Base-by-base conservation (phyloP, 1,140 invertebrate genomes). In the Arion vulgaris region DNA sequence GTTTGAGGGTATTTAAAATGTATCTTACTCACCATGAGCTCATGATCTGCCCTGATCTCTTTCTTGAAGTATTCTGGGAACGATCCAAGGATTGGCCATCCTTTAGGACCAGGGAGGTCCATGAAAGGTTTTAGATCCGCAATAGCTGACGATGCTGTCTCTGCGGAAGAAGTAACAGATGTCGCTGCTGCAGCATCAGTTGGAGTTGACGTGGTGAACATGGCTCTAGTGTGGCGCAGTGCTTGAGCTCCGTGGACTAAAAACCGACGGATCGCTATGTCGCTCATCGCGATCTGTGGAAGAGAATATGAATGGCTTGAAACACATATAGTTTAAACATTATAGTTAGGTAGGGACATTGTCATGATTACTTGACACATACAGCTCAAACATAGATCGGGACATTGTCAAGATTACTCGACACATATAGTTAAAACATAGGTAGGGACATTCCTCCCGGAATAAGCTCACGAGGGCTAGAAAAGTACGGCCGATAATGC, bases 41-140 rank as follows among this genome's bases (percentile, higher is more conserved):
- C 87, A 66, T 89, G 88, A 82, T 87, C 86, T 36, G 87, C 88
- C n/a, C 77, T 82, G 80, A 88, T 89, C 19, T 78, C 85, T 51
- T 87, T 86, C 38, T 83, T 83, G 68, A 88, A 86, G 72, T 88
- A 89, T 62, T 88, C 86, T 23, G 84, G 83, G 49, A 84, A 81
- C 23, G 86, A 86, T 19, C 88, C 88, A 9, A 89, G 28, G 32
- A 89, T 66, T 15, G 88, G 88, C 76, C 81, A 85, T 34, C 88
- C 88, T 71, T 82, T 79, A 4, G 88, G 88, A 5, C 88, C 88
- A 0, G 88, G 88, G 39, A 89, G 68, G n/a, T 88, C 86, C 41
- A 78, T 72, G 32, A 88, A 83, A 62, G 51, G 23, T 66, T 78
- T 78, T 7, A 78, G 49, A 38, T 38, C 4, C 41, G 41, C 23